Conservation (phyloP, 2,797 vertebrate species). For the Sphenodon punctatus region DNA sequence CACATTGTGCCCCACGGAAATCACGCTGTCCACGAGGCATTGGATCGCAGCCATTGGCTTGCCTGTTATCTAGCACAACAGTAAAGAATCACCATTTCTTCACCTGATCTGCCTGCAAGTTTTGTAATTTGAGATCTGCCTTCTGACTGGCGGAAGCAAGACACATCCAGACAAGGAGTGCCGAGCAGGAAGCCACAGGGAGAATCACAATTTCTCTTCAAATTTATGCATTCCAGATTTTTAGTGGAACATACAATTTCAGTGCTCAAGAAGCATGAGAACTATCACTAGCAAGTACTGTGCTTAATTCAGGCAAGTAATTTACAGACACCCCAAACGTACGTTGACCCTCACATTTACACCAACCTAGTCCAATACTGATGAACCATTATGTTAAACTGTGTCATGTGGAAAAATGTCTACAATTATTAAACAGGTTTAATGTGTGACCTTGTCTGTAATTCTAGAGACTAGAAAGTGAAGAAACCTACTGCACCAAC, state of each 20-base stretch:
- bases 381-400: background rate
- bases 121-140: no score
- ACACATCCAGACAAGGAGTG: no score
- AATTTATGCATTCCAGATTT: background rate
- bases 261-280: background rate
- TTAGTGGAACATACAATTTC: background rate
- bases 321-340: background rate
- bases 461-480: background rate
- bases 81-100: no score
- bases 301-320: background rate
- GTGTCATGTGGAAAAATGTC: background rate
- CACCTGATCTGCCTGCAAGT: no score
- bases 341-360: background rate
- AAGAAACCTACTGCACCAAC: background rate
- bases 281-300: background rate
- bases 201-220: background rate
- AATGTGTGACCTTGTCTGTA: background rate
- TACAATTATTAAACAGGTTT: background rate
- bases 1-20: no score
- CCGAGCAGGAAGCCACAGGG: no score
- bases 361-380: background rate
- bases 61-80: no score
- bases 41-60: no score
- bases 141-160: no score
- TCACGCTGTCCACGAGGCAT: no score